phyloP scores from a whole-genome alignment of 2,888 invertebrate species.

The Disparrhopalites patrizii region DNA sequence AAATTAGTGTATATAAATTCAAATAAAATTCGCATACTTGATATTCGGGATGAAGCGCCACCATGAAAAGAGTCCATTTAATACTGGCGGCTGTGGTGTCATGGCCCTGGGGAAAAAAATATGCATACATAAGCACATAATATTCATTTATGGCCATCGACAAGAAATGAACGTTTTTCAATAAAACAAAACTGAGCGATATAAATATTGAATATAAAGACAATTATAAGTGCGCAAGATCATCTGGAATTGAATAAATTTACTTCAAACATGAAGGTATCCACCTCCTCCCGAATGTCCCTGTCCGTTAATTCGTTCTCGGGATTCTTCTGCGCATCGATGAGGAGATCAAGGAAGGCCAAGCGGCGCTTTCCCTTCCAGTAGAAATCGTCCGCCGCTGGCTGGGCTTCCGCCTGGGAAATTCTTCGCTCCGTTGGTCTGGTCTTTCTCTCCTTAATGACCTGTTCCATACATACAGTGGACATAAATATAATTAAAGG shows the following conservation, averaged over 20 bases:
- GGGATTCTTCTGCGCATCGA: slow-evolving; percentile 56
- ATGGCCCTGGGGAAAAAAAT: slow-evolving; percentile 35
- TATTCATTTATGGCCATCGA: too few species aligned
- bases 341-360: slow-evolving; percentile 57
- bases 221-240: too few species aligned
- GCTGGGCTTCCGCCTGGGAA: not conserved
- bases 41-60: slow-evolving; percentile 30
- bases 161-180: too few species aligned
- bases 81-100: slow-evolving; percentile 38
- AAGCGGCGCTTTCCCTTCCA: slow-evolving; percentile 49
- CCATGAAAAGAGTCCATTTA: slow-evolving; percentile 37
- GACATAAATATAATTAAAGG: not conserved
- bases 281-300: slow-evolving; percentile 73
- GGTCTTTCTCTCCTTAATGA: not conserved
- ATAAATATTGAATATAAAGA: too few species aligned
- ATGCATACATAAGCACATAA: too few species aligned
- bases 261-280: slow-evolving; percentile 70
- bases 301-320: slow-evolving; percentile 62
- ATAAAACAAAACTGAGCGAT: too few species aligned
- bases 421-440: too few species aligned
- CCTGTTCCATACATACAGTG: not conserved
- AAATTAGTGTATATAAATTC: too few species aligned
- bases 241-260: not conserved
- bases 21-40: slow-evolving; percentile 39
- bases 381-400: not conserved